These are phyloP conservation scores for Gouania willdenowi DNA, from an alignment of 2,797 vertebrate species.

Conservation along the genomic window DNA sequence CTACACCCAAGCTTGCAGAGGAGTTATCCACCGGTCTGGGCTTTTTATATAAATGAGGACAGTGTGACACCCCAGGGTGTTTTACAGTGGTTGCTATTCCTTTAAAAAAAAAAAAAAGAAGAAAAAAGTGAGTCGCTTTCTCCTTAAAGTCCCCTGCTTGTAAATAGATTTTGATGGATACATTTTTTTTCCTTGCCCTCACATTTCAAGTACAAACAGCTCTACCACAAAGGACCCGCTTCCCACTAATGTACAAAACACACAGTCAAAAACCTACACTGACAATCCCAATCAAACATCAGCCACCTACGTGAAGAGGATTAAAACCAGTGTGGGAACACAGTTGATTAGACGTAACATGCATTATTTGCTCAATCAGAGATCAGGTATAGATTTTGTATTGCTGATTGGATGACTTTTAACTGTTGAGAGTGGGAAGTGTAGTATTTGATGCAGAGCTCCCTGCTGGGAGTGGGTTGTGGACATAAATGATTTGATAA, in stretches of 20 bases:
- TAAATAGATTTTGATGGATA: slow-evolving; percentile 73
- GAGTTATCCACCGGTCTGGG: slow-evolving; percentile 62
- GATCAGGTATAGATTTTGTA: slow-evolving; percentile 38
- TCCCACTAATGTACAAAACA: slow-evolving; percentile 29
- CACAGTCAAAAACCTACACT: slow-evolving; percentile 36
- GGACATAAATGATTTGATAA: slow-evolving; percentile 35
- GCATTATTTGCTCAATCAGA: slow-evolving; percentile 17
- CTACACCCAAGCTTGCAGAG: slow-evolving; percentile 67
- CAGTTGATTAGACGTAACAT: slow-evolving; percentile 22
- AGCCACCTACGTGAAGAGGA: slow-evolving; percentile 38
- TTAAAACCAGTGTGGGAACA: slow-evolving; percentile 43
- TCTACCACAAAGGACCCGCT: slow-evolving; percentile 38
- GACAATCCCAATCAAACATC: slow-evolving; percentile 34
- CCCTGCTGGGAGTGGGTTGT: slow-evolving; percentile 38
- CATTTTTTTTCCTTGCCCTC: slow-evolving; percentile 56
- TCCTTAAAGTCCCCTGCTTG: slow-evolving; percentile 64
- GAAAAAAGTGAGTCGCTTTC: slow-evolving; percentile 48
- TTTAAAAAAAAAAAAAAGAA: slow-evolving; percentile 41
- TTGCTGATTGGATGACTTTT: slow-evolving; percentile 41
- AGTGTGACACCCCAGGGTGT: slow-evolving; percentile 71
- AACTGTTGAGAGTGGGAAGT: slow-evolving; percentile 33
- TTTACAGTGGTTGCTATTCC: slow-evolving; percentile 59
- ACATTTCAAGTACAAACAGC: slow-evolving; percentile 55
- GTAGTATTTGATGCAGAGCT: slow-evolving; percentile 41
- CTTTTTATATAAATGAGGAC: slow-evolving; percentile 74